Conservation (phyloP, 2,797 vertebrate species). For the Amniataba percoides region DNA sequence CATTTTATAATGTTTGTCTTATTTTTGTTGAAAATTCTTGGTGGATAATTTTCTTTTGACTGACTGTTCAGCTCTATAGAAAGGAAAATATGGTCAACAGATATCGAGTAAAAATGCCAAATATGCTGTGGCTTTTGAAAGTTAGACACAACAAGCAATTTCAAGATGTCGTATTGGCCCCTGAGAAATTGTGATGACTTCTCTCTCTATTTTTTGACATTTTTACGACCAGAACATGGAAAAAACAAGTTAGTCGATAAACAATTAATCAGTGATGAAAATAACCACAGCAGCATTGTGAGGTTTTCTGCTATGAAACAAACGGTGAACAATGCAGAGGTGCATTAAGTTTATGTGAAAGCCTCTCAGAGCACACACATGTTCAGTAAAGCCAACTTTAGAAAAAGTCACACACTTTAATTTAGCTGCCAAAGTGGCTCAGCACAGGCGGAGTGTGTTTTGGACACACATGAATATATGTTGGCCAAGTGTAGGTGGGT, state of each 20-base stretch:
- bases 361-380: constrained; percentile 1
- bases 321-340: not conserved
- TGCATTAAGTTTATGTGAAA: constrained; percentile 3
- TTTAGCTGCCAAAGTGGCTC: constrained; percentile 38
- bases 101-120: too few relatives aligned
- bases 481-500: constrained; percentile 60
- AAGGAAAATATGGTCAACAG: too few relatives aligned
- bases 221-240: not conserved
- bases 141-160: not conserved
- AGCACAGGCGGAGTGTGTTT: constrained; percentile 63
- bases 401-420: constrained; percentile 27
- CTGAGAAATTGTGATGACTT: not conserved
- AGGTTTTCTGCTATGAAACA: not conserved
- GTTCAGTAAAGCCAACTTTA: constrained; percentile 10
- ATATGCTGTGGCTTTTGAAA: not conserved
- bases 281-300: not conserved
- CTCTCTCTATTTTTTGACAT: not conserved
- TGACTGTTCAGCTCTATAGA: too few relatives aligned
- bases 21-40: too few relatives aligned
- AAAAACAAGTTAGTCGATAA: not conserved
- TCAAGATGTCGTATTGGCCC: not conserved
- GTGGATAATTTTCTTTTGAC: too few relatives aligned
- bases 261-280: not conserved
- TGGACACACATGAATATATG: constrained; percentile 66
- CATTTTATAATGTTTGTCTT: too few relatives aligned